phyloP scores from a whole-genome alignment of 2,113 vertebrate genomes.

The Globicephala melas region DNA sequence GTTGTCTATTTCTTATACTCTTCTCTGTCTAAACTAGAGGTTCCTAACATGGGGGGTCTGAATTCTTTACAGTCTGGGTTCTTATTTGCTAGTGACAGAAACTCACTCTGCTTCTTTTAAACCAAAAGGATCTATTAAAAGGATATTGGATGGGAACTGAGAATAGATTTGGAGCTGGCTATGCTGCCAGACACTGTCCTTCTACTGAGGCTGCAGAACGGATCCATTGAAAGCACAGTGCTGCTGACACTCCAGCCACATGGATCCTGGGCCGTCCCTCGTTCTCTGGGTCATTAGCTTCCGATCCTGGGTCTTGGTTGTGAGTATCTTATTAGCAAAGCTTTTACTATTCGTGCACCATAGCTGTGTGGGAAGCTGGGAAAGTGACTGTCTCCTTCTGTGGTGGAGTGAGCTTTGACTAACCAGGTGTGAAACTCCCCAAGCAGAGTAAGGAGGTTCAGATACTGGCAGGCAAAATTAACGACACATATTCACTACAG shows the following conservation, averaged over 20 bases:
- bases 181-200: neutral
- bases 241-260: neutral
- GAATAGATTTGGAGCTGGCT: neutral
- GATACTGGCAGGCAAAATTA: neutral
- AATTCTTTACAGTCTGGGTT: neutral
- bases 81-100: neutral
- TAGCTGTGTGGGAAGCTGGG: neutral
- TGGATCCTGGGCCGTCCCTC: neutral
- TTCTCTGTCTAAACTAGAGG: neutral
- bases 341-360: neutral
- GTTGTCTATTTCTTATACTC: neutral
- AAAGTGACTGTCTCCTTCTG: neutral
- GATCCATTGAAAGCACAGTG: no score
- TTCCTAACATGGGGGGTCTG: neutral
- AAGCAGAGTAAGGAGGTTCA: neutral
- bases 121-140: neutral
- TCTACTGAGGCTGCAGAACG: neutral
- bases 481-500: neutral
- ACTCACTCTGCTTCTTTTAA: neutral
- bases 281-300: neutral
- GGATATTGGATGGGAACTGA: neutral
- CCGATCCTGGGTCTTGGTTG: neutral
- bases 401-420: no score
- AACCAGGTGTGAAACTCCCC: neutral
- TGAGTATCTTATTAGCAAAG: neutral